Evolutionary conservation across 2,888 invertebrate genomes (phyloP).

Genomic region (Drosophila nr. fundita): DNA sequence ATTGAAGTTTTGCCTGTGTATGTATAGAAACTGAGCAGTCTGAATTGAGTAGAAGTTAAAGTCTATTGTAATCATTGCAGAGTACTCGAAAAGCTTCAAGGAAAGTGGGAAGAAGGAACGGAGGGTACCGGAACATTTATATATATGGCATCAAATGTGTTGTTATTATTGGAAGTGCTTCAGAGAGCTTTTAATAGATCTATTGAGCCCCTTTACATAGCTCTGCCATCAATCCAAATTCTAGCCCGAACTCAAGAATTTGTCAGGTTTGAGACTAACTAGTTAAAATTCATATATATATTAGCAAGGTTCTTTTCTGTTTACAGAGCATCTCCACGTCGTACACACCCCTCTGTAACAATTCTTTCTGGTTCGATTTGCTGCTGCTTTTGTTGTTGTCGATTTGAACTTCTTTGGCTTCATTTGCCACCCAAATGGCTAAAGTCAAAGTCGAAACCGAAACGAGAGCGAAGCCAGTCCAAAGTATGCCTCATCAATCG

Average conservation of each 20-base stretch:
- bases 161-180: not conserved
- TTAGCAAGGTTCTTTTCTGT: not conserved
- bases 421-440: conserved; percentile 40
- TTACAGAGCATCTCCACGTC: not conserved
- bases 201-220: not conserved
- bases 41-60: not conserved
- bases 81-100: no score
- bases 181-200: not conserved
- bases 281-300: not conserved
- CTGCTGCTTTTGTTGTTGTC: conserved; percentile 32
- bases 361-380: conserved; percentile 23
- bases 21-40: no score
- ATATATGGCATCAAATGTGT: no score
- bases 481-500: conserved; percentile 33
- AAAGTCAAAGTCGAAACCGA: conserved; percentile 5
- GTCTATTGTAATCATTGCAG: not conserved
- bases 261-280: not conserved
- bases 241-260: not conserved
- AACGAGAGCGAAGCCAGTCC: conserved; percentile 7
- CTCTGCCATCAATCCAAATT: not conserved
- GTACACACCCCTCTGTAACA: no score
- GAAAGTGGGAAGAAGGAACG: no score
- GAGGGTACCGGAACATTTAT: no score
- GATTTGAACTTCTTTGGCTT: conserved; percentile 54
- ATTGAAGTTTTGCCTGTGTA: no score